A percentile compares a stretch with the other conserved stretches of the same genome.
Conservation (phyloP, 2,888 invertebrate genomes). For the Choreutis nemorana region DNA sequence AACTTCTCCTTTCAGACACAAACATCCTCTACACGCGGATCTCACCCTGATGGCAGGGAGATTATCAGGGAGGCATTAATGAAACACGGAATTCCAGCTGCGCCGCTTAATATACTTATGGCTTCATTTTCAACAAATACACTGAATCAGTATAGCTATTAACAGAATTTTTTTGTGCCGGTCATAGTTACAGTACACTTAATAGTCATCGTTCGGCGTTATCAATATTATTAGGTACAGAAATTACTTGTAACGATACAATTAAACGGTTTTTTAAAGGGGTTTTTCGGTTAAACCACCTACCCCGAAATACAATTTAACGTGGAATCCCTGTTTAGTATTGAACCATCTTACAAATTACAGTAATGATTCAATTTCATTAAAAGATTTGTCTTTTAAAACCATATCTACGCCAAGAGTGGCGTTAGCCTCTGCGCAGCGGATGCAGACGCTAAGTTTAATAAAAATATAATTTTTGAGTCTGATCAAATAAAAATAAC, state of each 20-base stretch:
- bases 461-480: constrained; percentile 6
- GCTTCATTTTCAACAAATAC: constrained; percentile 11
- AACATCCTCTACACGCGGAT: constrained; percentile 1
- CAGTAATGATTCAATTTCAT: neutral
- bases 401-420: neutral
- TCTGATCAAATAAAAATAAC: constrained; percentile 6
- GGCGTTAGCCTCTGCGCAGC: neutral
- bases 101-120: constrained; percentile 11
- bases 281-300: constrained; percentile 8
- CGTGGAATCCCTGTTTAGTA: constrained; percentile 10
- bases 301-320: constrained; percentile 11
- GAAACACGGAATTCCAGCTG: constrained; percentile 5
- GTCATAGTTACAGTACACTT: constrained; percentile 8
- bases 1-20: constrained; percentile 2
- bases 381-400: neutral
- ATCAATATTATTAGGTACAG: constrained; percentile 6
- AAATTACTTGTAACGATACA: constrained; percentile 2
- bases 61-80: constrained; percentile 13
- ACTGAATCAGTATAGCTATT: constrained; percentile 10
- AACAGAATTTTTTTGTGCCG: constrained; percentile 8
- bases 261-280: constrained; percentile 12
- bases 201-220: constrained; percentile 9
- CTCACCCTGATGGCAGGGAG: constrained; percentile 6
- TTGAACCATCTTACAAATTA: constrained; percentile 5
- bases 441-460: neutral